Conservation (phyloP, 2,797 vertebrate species). For the Nasua narica region DNA sequence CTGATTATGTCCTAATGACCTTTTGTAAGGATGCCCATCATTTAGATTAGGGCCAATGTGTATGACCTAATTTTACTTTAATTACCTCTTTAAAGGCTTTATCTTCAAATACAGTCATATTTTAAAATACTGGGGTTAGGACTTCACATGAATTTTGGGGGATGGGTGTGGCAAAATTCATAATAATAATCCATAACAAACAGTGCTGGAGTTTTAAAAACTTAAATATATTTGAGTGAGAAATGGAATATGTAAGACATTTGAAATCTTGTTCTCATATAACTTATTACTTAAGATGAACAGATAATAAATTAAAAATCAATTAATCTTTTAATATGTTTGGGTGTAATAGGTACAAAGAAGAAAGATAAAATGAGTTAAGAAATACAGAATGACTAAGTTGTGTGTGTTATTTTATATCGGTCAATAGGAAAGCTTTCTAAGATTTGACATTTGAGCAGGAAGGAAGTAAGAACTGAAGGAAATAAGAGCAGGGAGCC, state of each 20-base stretch:
- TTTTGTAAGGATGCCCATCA: background rate
- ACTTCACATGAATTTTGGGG: background rate
- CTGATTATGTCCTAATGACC: background rate
- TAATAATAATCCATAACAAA: background rate
- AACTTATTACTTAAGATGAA: background rate
- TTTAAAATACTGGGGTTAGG: background rate
- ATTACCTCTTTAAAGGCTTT: background rate
- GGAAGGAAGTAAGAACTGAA: background rate
- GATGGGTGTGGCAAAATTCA: background rate
- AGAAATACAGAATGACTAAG: background rate
- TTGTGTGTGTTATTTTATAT: background rate
- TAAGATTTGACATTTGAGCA: background rate
- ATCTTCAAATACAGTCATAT: background rate
- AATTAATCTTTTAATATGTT: background rate
- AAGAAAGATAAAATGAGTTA: background rate
- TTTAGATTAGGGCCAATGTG: background rate
- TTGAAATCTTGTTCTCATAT: background rate
- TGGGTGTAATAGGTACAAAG: background rate
- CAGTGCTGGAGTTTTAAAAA: conserved; percentile 4
- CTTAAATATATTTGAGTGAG: background rate
- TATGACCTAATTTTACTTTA: background rate
- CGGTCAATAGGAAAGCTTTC: background rate
- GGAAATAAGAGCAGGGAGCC: background rate
- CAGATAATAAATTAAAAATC: background rate
- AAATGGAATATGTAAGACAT: background rate